Evolutionary conservation across 2,888 invertebrate species (phyloP), one percentile per base, ranked within the genome.

Genomic region (Poecilus cupreus): DNA sequence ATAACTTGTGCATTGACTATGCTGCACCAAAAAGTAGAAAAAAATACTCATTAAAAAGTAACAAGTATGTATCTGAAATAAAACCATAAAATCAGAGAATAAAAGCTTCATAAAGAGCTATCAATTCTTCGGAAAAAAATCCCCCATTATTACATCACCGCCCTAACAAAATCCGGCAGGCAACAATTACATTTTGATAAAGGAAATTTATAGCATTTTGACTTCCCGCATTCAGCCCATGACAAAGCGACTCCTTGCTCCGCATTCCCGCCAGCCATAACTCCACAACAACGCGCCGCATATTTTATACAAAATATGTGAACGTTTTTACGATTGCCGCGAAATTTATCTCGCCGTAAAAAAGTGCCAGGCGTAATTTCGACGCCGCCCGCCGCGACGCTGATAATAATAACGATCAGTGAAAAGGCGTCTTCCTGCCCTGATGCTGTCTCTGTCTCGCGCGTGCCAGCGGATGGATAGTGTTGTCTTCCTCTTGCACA

Each of bases 261-360:
- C n/a, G n/a, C n/a, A n/a, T n/a, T n/a, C n/a, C n/a, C n/a, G 1
- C 13, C 18, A 18, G 18, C 51, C 8, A 54, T 22, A 54, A 54
- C 54, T 2, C 13, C 43, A 43, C 37, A 26, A 46, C 51, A 68
- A 74, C 24, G 16, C 22, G 20, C 37, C 20, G 60, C 74, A 81
- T 81, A 81, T 80, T 72, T 80, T 80, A 72, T 72, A 80, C 57
- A 75, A 81, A 75, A 81, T 81, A 81, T 81, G 81, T 81, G 81
- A 81, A 75, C 64, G 81, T 81, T 81, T 81, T 81, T 81, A 81
- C 32, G 81, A 81, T 60, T 80, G 80, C 39, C 54, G 46, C n/a
- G 26, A 37, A 72, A 80, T 80, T 80, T 80, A 80, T 80, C 80
- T 54, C 10, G 72, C 54, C 24, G 57, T 80, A 80, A 79, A 79